phyloP scores from a whole-genome alignment of 2,797 vertebrate species.

The Alfaro cultratus region DNA sequence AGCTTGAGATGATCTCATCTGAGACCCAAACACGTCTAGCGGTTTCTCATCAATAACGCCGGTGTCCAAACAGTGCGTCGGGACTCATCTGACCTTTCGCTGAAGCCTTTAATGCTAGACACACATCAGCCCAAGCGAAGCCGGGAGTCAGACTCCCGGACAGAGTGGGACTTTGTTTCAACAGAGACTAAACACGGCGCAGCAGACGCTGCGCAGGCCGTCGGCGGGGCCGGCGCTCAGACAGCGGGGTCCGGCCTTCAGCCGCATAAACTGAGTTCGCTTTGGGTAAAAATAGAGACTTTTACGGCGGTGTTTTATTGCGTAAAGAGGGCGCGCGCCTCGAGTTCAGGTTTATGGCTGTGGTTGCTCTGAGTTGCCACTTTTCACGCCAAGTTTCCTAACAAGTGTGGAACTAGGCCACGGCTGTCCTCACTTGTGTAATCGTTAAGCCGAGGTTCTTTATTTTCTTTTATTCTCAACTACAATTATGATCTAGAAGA shows the following conservation, averaged over 20 bases:
- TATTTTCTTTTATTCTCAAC: background rate
- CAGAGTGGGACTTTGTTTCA: constrained; percentile 13
- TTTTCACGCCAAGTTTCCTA: constrained; percentile 53
- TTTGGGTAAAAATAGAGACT: constrained; percentile 62
- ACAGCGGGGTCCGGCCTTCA: constrained; percentile 26
- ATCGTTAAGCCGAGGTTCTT: background rate
- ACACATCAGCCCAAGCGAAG: background rate
- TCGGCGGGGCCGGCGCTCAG: constrained; percentile 6
- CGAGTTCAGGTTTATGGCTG: constrained; percentile 51
- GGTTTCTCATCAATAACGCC: background rate
- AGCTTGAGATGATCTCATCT: background rate
- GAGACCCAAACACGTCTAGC: background rate
- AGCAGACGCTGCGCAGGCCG: constrained; percentile 3
- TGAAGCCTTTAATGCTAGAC: background rate
- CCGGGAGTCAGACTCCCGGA: background rate
- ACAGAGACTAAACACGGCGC: constrained; percentile 30
- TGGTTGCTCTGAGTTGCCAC: constrained; percentile 40
- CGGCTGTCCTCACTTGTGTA: constrained; percentile 43
- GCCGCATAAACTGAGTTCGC: constrained; percentile 20
- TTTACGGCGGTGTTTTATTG: constrained; percentile 50
- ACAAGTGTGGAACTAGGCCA: constrained; percentile 64
- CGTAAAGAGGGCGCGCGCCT: constrained; percentile 23
- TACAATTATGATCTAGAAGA: background rate
- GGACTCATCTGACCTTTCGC: background rate
- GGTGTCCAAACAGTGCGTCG: background rate